Base-by-base conservation (phyloP, 2,888 invertebrate species). In the Pelosia muscerda region DNA sequence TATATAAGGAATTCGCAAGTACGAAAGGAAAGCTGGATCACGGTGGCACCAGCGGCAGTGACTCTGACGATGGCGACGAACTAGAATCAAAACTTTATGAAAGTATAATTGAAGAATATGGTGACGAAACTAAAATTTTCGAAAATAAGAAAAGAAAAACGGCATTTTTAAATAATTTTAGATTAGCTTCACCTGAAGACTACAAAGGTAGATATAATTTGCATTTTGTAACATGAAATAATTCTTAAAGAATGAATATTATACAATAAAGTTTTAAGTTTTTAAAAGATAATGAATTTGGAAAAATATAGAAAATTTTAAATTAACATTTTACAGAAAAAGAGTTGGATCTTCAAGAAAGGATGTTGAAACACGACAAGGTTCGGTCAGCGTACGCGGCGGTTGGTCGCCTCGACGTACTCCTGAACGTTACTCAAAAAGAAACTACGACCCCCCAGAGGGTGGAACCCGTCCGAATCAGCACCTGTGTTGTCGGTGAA, bases 161-260 rank as follows among this genome's bases (percentile, higher is more conserved):
- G 22, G 90, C 95, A 22, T 97, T 97, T 85, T 91, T 97, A 65
- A 94, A 96, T 31, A 92, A 95, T 76, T 96, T 97, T 74, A 96
- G 95, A 63, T 88, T 97, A 69, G 96, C 96, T 10, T 96, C 97
- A n/a, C 93, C 95, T 66, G 90, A 92, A 63, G 91, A 87, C 73
- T 96, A 91, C 79, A 96, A 96, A 91, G 96, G 97, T 97, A 92
- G 92, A 92, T 31, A 49, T 55, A 15, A 25, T 28, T 23, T 5
- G 25, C 9, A 23, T 49, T 26, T 2, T 56, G 26, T 19, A 19
- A 19, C 19, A 3, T 25, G 5, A 13, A 25, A 23, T 54, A 23
- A 38, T 19, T 42, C 42, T 6, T 42, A 25, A 11, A 25, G 0
- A 23, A n/a, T 11, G 1, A 6, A 23, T 23, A 2, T 54, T 22